phyloP scores from a whole-genome alignment of 1,140 invertebrate genomes.

The Drosophila repleta region DNA sequence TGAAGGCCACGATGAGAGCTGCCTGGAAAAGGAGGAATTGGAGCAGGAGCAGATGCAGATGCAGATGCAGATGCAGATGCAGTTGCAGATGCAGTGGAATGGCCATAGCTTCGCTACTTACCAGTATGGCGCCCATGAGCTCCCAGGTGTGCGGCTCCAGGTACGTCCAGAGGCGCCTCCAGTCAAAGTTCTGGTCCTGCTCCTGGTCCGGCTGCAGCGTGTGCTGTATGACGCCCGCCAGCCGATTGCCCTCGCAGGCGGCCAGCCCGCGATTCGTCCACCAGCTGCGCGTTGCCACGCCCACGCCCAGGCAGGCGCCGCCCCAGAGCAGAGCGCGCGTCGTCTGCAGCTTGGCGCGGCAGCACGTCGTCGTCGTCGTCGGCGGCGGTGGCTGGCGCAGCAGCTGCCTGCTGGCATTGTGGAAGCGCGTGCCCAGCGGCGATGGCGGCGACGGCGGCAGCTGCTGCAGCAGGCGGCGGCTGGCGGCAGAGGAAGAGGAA shows the following conservation, averaged over 20 bases:
- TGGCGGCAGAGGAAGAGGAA: constrained; percentile 17
- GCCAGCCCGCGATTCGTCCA: constrained; percentile 26
- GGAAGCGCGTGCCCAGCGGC: constrained; percentile 35
- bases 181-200: constrained; percentile 85
- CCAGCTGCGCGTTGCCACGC: constrained; percentile 57
- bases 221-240: constrained; percentile 74
- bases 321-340: constrained; percentile 57
- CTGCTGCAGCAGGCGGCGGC: constrained; percentile 58
- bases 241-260: constrained; percentile 72
- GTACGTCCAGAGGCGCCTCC: constrained; percentile 88
- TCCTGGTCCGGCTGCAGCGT: constrained; percentile 48
- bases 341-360: constrained; percentile 41
- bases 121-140: constrained; percentile 85
- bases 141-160: constrained; percentile 86
- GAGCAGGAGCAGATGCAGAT: neutral
- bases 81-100: too few relatives aligned
- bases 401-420: constrained; percentile 66
- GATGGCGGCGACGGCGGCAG: constrained; percentile 50
- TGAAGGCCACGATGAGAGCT: constrained; percentile 90
- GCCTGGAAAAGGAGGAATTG: constrained; percentile 85
- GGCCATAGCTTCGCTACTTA: too few relatives aligned
- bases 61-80: neutral
- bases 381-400: constrained; percentile 40
- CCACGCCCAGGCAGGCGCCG: constrained; percentile 57
- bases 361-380: constrained; percentile 7